Evolutionary conservation across 2,888 invertebrate genomes (phyloP), one percentile per base, ranked within the genome.

Genomic region (Hemithea aestivaria): DNA sequence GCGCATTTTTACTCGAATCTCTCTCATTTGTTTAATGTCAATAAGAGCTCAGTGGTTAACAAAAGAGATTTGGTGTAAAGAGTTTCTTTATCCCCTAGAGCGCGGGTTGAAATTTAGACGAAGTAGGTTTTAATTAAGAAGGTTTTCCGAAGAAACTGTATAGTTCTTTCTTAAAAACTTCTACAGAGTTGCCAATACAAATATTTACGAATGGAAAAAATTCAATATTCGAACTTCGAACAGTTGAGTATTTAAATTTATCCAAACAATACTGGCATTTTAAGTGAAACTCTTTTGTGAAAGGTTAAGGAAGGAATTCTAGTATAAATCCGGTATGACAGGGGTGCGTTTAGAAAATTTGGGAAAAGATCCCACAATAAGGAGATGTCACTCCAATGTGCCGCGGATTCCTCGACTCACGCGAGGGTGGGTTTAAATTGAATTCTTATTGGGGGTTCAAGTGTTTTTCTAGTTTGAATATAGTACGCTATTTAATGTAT

Each of bases 321-420:
- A 7, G 16, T 10, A 37, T 27, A 37, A 10, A 26, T 37, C 26
- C 20, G 23, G 16, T 11, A 27, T 32, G 37, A 38, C 32, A 32
- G 32, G 27, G 35, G 23, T 9, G 28, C 28, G 10, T 27, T 9
- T 8, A n/a, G 31, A 32, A 32, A 37, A 37, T 22, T 27, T 32
- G 27, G 11, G 27, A 27, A 37, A 31, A 38, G 37, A 31, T 38
- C 27, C n/a, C 10, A 23, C n/a, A 31, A 34, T 21, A 21, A 34
- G 16, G 16, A 5, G 3, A 28, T 4, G 27, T 27, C 27, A 7
- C 12, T 27, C 27, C 2, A 5, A 16, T 16, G 16, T 16, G 3
- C 16, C 16, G 16, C 5, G 16, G 16, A 16, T 16, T 16, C 3
- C 16, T 5, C n/a, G n/a, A n/a, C n/a, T n/a, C n/a, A n/a, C n/a